Percentiles rank a stretch among this genome's conserved stretches.
phyloP scores from a whole-genome alignment of 2,888 invertebrate genomes.

The Morpho achilles region DNA sequence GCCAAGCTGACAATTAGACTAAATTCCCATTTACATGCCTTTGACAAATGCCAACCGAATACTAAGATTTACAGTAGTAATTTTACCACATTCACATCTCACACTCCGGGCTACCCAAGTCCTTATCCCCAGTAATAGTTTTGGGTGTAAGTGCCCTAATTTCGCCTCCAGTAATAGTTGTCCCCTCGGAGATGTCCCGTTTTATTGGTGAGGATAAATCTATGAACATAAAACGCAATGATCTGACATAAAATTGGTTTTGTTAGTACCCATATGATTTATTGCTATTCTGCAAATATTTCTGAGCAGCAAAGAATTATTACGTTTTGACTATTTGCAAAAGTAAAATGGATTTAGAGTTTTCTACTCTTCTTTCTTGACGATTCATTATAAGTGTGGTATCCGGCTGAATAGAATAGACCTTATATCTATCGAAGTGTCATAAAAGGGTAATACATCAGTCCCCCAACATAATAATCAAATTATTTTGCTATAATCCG shows the following conservation, averaged over 20 bases:
- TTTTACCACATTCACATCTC: conserved; percentile 8
- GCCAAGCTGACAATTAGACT: background rate
- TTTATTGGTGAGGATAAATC: conserved; percentile 13
- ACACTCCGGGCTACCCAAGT: conserved; percentile 5
- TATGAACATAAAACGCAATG: conserved; percentile 11
- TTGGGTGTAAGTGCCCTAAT: conserved; percentile 15
- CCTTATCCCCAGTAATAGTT: conserved; percentile 15
- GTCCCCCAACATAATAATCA: too few species aligned
- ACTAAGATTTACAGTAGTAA: conserved; percentile 7
- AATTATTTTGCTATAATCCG: too few species aligned
- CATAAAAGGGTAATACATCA: too few species aligned
- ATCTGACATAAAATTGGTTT: conserved; percentile 11
- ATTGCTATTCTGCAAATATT: background rate
- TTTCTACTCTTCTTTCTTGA: too few species aligned
- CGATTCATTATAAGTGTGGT: too few species aligned
- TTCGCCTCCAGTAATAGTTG: conserved; percentile 12
- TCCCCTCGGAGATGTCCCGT: conserved; percentile 7
- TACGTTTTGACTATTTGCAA: too few species aligned
- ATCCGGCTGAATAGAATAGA: too few species aligned
- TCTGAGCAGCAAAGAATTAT: too few species aligned
- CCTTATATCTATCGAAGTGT: too few species aligned
- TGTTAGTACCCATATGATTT: background rate
- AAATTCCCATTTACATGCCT: too few species aligned
- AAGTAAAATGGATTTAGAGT: too few species aligned
- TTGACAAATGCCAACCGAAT: background rate